Base-by-base conservation (phyloP, 1,140 invertebrate genomes). In the Formica exsecta region DNA sequence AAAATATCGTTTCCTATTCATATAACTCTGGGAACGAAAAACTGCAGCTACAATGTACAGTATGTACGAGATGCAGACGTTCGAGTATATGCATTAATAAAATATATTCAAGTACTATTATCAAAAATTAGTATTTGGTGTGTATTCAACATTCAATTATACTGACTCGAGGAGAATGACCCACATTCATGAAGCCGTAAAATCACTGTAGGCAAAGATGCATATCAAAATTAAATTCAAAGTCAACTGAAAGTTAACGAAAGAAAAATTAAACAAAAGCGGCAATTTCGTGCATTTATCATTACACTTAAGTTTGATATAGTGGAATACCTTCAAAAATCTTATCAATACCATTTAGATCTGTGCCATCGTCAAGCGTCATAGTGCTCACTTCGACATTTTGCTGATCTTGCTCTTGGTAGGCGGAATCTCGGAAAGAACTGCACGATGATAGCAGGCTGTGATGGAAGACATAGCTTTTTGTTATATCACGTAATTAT, bases 371-470 rank as follows among this genome's bases (percentile, higher is more conserved):
- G 88, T 97, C 96, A 65, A 95, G 95, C 74, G 92, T 93, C 76
- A 93, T 92, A 87, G 92, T 92, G 68, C 92, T 92, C n/a, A 94
- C 92, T 84, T 95, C 94, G 25, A 92, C 87, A 83, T 93, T 94
- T 88, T 94, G 94, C 57, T 94, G 94, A 86, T 95, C 95, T 90
- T 95, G 95, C 83, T 94, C 94, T 74, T 96, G 95, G 86, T 96
- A 95, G 75, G 96, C 96, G 64, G 97, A 97, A 93, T 98, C 97
- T 89, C 97, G 96, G 95, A 98, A 98, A 66, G 97, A 98, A 95
- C 97, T 98, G 96, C 97, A 98, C 92, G 97, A 98, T 87, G 97
- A 98, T 90, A 98, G 95, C 92, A 98, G 95, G 95, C 97, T 98
- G 95, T 89, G 41, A 91, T 87, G 91, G 61, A 91, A 91, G n/a